These are phyloP conservation scores for Synaphobranchus kaupii DNA, from an alignment of 2,797 vertebrate species.

Conservation along the genomic window DNA sequence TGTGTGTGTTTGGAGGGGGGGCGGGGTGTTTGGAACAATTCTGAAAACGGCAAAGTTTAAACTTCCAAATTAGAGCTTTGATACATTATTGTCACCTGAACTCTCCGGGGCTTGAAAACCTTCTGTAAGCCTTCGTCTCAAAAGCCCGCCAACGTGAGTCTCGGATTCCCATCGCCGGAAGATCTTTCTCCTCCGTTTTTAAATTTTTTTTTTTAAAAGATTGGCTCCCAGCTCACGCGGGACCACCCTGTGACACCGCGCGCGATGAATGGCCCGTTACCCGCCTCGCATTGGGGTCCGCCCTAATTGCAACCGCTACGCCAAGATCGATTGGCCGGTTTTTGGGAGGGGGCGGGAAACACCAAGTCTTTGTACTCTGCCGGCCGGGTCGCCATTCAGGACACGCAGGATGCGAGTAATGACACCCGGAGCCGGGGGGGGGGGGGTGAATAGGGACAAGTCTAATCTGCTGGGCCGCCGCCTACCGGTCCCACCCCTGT, in stretches of 20 bases:
- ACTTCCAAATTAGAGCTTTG: neutral
- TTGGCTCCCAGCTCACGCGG: neutral
- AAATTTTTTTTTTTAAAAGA: constrained; percentile 1
- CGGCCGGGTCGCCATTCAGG: constrained; percentile 10
- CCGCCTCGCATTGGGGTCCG: constrained; percentile 28
- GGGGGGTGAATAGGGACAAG: neutral
- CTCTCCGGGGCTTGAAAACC: neutral
- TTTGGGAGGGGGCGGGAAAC: constrained; percentile 10
- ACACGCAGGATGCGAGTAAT: constrained; percentile 13
- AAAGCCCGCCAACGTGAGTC: neutral
- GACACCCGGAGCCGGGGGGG: neutral
- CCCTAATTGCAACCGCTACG: constrained; percentile 38
- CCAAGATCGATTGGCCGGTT: constrained; percentile 31
- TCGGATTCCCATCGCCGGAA: neutral
- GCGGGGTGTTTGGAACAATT: too few relatives aligned
- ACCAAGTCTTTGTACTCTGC: constrained; percentile 15
- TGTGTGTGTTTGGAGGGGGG: neutral
- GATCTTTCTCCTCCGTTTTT: neutral
- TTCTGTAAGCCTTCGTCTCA: neutral
- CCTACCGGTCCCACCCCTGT: neutral
- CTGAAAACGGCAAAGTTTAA: neutral
- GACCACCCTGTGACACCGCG: neutral
- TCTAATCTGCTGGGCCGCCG: neutral
- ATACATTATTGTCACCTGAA: neutral
- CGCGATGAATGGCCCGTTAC: constrained; percentile 36